These are phyloP conservation scores for Phaethornis superciliosus DNA, from an alignment of 2,113 vertebrate species.

Conservation along the genomic window DNA sequence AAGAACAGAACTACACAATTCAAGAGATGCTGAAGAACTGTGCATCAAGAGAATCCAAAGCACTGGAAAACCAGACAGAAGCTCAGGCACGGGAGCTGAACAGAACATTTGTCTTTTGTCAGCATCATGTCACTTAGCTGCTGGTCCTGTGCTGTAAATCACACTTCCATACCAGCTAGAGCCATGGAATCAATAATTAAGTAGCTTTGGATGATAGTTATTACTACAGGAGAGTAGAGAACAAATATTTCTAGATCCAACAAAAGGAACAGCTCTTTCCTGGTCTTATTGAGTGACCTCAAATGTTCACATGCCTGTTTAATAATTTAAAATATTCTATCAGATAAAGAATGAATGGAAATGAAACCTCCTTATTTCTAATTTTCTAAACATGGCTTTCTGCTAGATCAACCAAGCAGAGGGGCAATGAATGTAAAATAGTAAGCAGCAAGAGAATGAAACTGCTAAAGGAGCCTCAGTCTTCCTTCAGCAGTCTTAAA, in stretches of 20 bases:
- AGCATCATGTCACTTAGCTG: not conserved
- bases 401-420: not conserved
- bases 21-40: not conserved
- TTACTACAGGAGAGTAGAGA: not conserved
- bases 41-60: not conserved
- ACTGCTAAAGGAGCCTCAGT: not conserved
- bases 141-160: not conserved
- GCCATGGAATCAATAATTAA: not conserved
- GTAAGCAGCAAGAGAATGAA: not conserved
- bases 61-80: not conserved
- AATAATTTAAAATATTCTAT: not conserved
- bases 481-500: not conserved
- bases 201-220: not conserved
- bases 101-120: not conserved
- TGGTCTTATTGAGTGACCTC: not conserved
- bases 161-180: not conserved
- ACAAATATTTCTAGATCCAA: not conserved
- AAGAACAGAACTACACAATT: not conserved
- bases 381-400: not conserved
- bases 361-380: not conserved
- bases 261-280: not conserved
- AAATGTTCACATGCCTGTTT: not conserved
- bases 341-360: not conserved
- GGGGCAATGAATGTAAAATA: fast-evolving
- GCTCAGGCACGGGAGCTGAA: not conserved